Percentiles rank a stretch among this genome's conserved stretches.
phyloP scores from a whole-genome alignment of 2,113 vertebrate species.

The Dromaius novaehollandiae region DNA sequence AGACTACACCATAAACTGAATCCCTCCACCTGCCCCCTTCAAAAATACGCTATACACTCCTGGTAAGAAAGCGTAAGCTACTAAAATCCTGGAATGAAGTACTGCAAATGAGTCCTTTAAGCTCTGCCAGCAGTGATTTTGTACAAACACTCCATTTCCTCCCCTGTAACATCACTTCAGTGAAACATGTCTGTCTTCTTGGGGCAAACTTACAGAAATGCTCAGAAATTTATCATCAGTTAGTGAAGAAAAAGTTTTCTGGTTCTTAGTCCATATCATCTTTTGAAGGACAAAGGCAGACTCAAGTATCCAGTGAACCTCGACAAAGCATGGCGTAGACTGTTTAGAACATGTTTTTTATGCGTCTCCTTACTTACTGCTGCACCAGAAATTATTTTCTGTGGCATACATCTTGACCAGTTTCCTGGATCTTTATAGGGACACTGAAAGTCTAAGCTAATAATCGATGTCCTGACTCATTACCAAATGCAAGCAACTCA shows the following conservation, averaged over 20 bases:
- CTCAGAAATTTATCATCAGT: background rate
- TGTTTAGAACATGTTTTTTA: background rate
- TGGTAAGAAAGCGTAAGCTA: background rate
- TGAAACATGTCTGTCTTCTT: background rate
- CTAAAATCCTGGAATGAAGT: background rate
- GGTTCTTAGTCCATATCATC: background rate
- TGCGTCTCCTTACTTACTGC: background rate
- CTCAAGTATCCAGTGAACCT: background rate
- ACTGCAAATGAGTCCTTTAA: background rate
- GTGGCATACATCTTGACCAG: background rate
- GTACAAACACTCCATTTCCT: background rate
- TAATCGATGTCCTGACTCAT: background rate
- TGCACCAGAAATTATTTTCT: background rate
- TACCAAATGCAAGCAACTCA: background rate
- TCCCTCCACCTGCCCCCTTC: background rate
- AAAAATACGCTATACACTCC: background rate
- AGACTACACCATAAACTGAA: background rate
- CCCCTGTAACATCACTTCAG: background rate
- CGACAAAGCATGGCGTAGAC: background rate
- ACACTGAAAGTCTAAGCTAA: background rate
- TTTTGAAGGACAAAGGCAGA: background rate
- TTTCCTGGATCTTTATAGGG: background rate
- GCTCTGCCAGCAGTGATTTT: background rate
- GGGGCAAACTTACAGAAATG: background rate
- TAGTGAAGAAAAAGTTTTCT: background rate